Evolutionary conservation across 2,888 invertebrate species (phyloP).

Genomic region (Eristalis intricaria): DNA sequence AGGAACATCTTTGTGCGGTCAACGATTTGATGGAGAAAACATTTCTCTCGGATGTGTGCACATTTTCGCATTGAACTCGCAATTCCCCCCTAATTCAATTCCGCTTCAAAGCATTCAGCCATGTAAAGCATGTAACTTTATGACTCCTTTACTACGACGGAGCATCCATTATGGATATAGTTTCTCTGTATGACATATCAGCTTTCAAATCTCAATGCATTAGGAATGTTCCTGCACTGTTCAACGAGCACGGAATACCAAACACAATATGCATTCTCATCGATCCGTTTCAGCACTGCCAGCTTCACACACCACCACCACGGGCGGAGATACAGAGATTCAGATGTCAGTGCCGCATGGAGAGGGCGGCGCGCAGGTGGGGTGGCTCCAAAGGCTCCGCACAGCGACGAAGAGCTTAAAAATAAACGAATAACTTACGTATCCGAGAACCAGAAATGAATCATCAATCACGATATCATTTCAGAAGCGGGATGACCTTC

Average conservation of each 20-base stretch:
- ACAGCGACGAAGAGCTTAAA: not conserved
- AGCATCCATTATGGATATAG: not conserved
- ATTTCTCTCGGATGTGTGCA: not conserved
- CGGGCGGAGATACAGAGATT: not conserved
- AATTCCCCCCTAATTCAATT: not conserved
- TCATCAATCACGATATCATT: slow-evolving; percentile 3
- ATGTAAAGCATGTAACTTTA: not conserved
- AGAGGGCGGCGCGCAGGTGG: not conserved
- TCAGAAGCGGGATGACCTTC: not conserved
- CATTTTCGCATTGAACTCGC: not conserved
- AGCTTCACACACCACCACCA: not conserved
- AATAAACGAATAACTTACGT: not conserved
- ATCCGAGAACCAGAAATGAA: not conserved
- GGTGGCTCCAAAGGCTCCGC: not conserved
- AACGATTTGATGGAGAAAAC: not conserved
- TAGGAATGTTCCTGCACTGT: not conserved
- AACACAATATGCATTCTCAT: not conserved
- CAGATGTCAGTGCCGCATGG: not conserved
- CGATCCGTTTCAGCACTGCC: not conserved
- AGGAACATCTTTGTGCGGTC: not conserved
- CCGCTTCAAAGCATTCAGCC: not conserved
- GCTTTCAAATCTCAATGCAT: not conserved
- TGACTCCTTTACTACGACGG: not conserved
- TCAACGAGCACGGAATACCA: not conserved
- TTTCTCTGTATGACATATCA: not conserved